phyloP scores from a whole-genome alignment of 2,888 invertebrate genomes.

The Rhamphomyia laevipes region DNA sequence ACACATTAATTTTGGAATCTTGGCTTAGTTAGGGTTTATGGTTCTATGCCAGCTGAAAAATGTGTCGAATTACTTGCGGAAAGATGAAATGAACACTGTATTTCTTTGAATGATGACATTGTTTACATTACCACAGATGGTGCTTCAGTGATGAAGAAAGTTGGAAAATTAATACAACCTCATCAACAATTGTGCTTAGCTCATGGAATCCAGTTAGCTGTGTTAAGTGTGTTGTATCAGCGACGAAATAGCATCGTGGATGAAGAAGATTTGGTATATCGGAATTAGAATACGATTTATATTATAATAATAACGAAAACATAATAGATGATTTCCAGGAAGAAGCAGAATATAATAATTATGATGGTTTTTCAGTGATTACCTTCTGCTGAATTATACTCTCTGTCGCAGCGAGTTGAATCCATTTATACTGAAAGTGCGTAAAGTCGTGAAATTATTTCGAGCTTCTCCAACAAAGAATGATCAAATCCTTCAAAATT shows the following conservation, averaged over 20 bases:
- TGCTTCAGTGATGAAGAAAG: not conserved
- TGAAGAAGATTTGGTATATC: not conserved
- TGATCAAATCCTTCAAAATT: not conserved
- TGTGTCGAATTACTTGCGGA: not conserved
- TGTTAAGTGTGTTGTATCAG: not conserved
- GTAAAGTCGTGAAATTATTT: not conserved
- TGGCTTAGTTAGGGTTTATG: not conserved
- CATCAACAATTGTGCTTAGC: not conserved
- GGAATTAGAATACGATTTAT: not conserved
- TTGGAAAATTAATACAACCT: not conserved
- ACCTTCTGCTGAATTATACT: not conserved
- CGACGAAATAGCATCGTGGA: not conserved
- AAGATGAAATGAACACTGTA: not conserved
- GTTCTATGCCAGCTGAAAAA: conserved; percentile 4
- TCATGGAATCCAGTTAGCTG: not conserved
- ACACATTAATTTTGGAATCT: conserved; percentile 3
- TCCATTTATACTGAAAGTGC: not conserved
- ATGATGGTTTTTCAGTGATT: not conserved
- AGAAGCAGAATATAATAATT: not conserved
- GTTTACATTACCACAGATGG: not conserved
- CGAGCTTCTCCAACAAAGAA: not conserved
- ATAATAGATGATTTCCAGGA: not conserved
- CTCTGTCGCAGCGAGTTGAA: too few species aligned
- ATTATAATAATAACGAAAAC: not conserved
- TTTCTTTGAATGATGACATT: not conserved